Evolutionary conservation across 2,797 vertebrate genomes (phyloP), one percentile per base, ranked within the genome.

Genomic region (Epinephelus awoara): DNA sequence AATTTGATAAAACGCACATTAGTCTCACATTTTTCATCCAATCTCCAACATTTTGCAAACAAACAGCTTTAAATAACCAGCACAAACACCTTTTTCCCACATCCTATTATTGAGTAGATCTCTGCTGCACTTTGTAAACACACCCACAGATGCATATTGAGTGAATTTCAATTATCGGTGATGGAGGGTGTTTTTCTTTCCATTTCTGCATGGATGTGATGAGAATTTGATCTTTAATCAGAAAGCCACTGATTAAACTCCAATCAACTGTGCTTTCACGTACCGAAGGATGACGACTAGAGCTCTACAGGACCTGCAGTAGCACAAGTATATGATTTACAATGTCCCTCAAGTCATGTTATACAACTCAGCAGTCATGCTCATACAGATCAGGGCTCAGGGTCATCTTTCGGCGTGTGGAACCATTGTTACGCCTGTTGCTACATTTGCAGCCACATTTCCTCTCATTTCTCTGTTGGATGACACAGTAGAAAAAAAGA

Each of bases 131-230:
- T 55, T 72, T 83, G 44, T 77, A 47, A 87, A 87, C 68, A 85
- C 84, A 61, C 56, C 63, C 69, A 80, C 71, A 72, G 52, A 88
- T 84, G 72, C 74, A 72, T 67, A 61, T 66, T 9, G 83, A 87
- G 91, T 95, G 95, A 96, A 96, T 96, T 96, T 95, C 95, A 96
- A 87, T 95, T 96, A 95, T 96, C 93, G 65, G 91, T 93, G 93
- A 95, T 77, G 92, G 94, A 95, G 94, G 93, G 94, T 94, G 92
- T 94, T 94, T 92, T 94, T 93, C 89, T 94, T 95, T 94, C 93
- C 94, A 94, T 95, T 94, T 92, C 90, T 96, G 95, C 95, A 96
- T 96, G 95, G 93, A 93, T 95, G 95, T 96, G 94, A 94, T 95
- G 93, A 95, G 85, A 90, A 84, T 93, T 84, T 94, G 91, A 94